Base-by-base conservation (phyloP, 64 coral and sea anemone genomes). In the Pocillopora damicornis region DNA sequence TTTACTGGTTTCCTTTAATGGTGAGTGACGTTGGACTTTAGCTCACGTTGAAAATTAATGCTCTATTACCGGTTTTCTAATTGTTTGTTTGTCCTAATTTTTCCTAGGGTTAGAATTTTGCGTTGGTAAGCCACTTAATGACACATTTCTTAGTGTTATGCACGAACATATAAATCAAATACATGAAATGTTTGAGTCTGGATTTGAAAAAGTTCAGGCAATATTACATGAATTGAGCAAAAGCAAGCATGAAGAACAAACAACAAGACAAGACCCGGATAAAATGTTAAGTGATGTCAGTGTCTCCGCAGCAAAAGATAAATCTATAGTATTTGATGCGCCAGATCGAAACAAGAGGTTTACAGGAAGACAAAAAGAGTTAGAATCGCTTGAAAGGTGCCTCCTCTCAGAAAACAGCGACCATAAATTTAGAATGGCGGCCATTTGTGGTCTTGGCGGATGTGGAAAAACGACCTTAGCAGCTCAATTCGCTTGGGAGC, bases 391-490 rank as follows among this genome's bases (percentile, higher is more conserved):
- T 30, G 64, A 37, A 20, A 59, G 30, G 17, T 61, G n/a, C n/a
- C 8, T 71, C 1, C 0, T 60, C 1, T 22, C 87, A 5, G 60
- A 37, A 35, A 51, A 51, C 42, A 67, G 20, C 38, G 25, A 38
- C 37, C 11, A 0, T 2, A 66, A 56, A 67, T 56, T 78, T 58
- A 37, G 69, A 38, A 45, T 92, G 11, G 83, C 68, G 23, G 82
- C 82, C 30, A 73, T 92, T 62, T 92, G 90, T 38, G 90, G 90
- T 30, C 68, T 92, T 20, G 90, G 90, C 9, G 90, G 90, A 56
- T 78, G 82, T 61, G 90, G 90, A 12, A 92, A 92, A 51, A 92
- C 90, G 18, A 79, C 82, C 2, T 76, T 92, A 37, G 90, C 90
- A 61, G 66, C 61, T 36, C 63, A 87, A 9, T 92, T 87, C 37